Conservation (phyloP, 1,140 invertebrate genomes). For the Helicoverpa armigera region DNA sequence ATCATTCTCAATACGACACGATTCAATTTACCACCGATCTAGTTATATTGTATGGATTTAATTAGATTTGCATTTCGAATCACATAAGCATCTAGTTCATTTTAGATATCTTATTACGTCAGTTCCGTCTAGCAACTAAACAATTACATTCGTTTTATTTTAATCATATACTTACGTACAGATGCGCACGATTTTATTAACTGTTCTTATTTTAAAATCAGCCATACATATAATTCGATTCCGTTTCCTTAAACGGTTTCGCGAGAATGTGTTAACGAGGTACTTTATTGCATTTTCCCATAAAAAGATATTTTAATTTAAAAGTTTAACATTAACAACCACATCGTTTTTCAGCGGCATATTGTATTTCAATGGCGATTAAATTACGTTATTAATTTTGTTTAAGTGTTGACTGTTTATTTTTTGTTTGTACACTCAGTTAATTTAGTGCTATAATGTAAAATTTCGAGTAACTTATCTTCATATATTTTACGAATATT, state of each 20-base stretch:
- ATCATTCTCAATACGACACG: no score
- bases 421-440: not conserved
- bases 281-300: conserved; percentile 2
- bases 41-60: conserved; percentile 2
- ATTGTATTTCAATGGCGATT: not conserved
- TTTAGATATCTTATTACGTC: conserved; percentile 17
- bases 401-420: not conserved
- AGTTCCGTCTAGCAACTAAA: conserved; percentile 8
- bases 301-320: conserved; percentile 7
- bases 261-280: conserved; percentile 22
- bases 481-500: no score
- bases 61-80: conserved; percentile 28
- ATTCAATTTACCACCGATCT: not conserved
- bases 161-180: conserved; percentile 9
- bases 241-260: conserved; percentile 2
- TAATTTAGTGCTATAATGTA: no score
- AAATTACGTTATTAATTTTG: conserved; percentile 4
- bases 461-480: no score
- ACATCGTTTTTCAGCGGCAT: not conserved
- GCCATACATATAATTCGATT: conserved; percentile 2
- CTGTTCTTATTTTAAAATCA: not conserved
- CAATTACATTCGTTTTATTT: conserved; percentile 19
- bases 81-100: conserved; percentile 10
- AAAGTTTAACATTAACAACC: conserved; percentile 2
- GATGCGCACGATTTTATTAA: conserved; percentile 25